Base-by-base conservation (phyloP, 2,113 vertebrate genomes). In the Menidia beryllina region DNA sequence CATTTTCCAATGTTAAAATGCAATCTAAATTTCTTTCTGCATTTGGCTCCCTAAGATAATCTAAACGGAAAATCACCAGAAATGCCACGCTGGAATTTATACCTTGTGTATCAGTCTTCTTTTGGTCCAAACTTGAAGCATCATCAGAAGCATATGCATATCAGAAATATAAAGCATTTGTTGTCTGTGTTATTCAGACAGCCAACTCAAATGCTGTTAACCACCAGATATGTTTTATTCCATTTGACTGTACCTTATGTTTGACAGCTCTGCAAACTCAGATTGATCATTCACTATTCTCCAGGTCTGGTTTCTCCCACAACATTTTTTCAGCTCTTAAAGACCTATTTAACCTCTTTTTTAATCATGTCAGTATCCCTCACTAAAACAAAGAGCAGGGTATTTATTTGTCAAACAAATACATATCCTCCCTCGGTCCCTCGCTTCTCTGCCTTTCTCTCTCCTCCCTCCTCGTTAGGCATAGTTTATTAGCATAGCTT, bases 401-500 rank as follows among this genome's bases (percentile, higher is more conserved):
- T 79, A 87, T 87, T 87, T 91, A 90, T 88, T 91, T 90, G 80
- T 89, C 88, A 88, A 91, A 90, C 84, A 91, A 91, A 90, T 75
- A 76, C 79, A 82, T 58, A 82, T 69, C 62, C 74, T 63, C 71
- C 63, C 69, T 65, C 57, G 48, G 60, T 69, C 64, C 45, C 59
- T 68, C 66, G 27, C 57, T 72, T 57, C 63, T 55, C 69, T 81
- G 43, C 43, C 76, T 59, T 74, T 57, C 77, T 74, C 76, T 87
- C 79, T 61, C 75, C 85, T 86, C 80, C 81, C 70, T 86, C 74
- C 85, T 91, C 77, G 80, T 91, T 92, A 85, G 76, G 85, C 67
- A 82, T 81, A 88, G 80, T 85, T 86, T 91, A 91, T 93, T 93
- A 91, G 85, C 83, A 89, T 89, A 87, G 85, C 82, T 91, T 91